These are phyloP conservation scores for Philypnodon macrostomus DNA, from an alignment of 2,797 vertebrate species.

Conservation along the genomic window DNA sequence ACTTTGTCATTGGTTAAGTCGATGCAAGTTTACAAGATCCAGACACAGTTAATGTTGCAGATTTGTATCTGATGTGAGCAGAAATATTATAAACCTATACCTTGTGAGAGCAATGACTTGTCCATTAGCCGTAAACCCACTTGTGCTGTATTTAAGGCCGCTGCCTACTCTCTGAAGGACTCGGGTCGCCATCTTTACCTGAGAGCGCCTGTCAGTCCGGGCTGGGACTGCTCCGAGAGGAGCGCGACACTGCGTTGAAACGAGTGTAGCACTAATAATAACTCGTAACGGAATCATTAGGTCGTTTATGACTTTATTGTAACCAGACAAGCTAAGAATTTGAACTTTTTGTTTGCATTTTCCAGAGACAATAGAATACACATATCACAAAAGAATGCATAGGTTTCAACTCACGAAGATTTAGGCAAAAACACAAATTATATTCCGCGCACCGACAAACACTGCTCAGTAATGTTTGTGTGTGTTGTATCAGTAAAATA, in stretches of 20 bases:
- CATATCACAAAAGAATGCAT: no score
- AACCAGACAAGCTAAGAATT: no score
- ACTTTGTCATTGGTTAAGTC: constrained; percentile 26
- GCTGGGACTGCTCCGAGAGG: constrained; percentile 2
- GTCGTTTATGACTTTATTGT: no score
- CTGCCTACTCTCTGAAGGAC: constrained; percentile 76
- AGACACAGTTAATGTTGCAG: rapidly evolving
- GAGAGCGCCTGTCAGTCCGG: constrained; percentile 11
- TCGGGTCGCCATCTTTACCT: constrained; percentile 83
- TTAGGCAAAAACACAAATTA: no score
- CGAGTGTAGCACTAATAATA: no score
- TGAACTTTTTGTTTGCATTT: no score
- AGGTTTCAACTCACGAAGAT: no score
- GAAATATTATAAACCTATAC: constrained; percentile 45
- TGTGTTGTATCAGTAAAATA: no score
- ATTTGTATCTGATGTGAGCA: rapidly evolving
- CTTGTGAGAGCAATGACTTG: constrained; percentile 60
- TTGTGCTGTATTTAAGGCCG: constrained; percentile 65
- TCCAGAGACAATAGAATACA: no score
- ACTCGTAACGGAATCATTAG: no score
- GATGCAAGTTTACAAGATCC: neutral
- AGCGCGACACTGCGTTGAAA: neutral
- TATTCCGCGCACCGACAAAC: no score
- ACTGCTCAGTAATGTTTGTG: no score
- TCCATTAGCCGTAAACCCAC: constrained; percentile 43